phyloP scores from a whole-genome alignment of 2,888 invertebrate genomes.

The Aleiodes testaceus region DNA sequence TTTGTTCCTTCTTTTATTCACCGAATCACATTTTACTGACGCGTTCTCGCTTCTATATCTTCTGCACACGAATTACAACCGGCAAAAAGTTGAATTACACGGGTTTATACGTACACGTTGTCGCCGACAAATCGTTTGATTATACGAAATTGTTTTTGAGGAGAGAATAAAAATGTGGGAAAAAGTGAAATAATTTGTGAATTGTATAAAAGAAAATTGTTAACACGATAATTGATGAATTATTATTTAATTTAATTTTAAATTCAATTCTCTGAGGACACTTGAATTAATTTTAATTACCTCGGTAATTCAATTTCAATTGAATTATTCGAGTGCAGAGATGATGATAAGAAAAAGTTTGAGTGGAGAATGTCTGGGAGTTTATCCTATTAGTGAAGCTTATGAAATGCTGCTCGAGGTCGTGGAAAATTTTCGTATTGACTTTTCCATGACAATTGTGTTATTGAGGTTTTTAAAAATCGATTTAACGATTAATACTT shows the following conservation, averaged over 20 bases:
- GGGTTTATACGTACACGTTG: slow-evolving; percentile 59
- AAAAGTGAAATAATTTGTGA: slow-evolving; percentile 28
- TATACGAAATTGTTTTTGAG: slow-evolving; percentile 58
- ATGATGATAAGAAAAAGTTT: slow-evolving; percentile 10
- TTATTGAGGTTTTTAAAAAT: not conserved
- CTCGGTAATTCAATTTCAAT: not conserved
- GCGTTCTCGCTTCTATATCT: slow-evolving; percentile 52
- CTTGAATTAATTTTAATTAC: not conserved
- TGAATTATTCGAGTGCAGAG: slow-evolving; percentile 23
- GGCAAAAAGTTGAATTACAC: slow-evolving; percentile 69
- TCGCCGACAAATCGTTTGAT: slow-evolving; percentile 70
- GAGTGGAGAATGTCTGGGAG: not conserved
- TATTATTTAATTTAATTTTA: not conserved
- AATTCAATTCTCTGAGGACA: not conserved
- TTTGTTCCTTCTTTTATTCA: not conserved
- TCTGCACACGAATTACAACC: slow-evolving; percentile 65
- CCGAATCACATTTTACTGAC: slow-evolving; percentile 57
- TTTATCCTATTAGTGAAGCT: slow-evolving; percentile 33
- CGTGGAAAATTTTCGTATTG: slow-evolving; percentile 10
- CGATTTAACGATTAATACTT: too few species aligned
- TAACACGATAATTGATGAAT: slow-evolving; percentile 29
- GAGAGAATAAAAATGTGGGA: not conserved
- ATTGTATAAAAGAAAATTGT: slow-evolving; percentile 31
- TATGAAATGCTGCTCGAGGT: slow-evolving; percentile 27
- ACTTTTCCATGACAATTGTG: not conserved